Percentiles rank a stretch among this genome's conserved stretches.
These are phyloP conservation scores for Atta cephalotes DNA, from an alignment of 1,140 invertebrate species.

Conservation along the genomic window DNA sequence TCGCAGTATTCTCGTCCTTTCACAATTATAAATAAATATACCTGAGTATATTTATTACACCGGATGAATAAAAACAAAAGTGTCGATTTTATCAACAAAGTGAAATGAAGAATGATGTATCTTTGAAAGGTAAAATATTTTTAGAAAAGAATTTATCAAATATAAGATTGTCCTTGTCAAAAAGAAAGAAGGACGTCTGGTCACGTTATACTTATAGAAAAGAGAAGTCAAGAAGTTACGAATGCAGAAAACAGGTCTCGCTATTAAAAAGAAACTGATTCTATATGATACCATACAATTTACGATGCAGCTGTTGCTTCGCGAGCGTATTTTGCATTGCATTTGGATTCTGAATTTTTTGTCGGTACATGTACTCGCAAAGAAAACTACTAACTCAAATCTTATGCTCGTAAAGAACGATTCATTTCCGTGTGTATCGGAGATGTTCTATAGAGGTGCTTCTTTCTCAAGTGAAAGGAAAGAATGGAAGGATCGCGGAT, in stretches of 20 bases:
- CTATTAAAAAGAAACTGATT: conserved; percentile 14
- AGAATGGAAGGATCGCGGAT: conserved; percentile 7
- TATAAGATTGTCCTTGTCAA: background rate
- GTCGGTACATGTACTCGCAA: background rate
- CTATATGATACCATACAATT: background rate
- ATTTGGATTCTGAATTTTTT: background rate
- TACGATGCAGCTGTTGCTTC: background rate
- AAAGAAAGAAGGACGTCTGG: background rate
- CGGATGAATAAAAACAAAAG: background rate
- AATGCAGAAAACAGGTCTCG: background rate
- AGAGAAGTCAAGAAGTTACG: background rate
- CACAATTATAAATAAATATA: background rate
- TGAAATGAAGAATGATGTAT: background rate
- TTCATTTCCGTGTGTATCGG: conserved; percentile 2
- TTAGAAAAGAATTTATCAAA: background rate
- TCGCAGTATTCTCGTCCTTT: background rate
- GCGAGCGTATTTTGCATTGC: background rate
- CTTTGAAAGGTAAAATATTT: background rate
- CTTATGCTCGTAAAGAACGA: background rate
- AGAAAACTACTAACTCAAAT: background rate
- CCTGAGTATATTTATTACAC: background rate
- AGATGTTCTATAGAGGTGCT: background rate
- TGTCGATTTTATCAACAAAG: background rate
- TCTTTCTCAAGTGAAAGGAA: background rate
- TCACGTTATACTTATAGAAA: background rate